Percentiles rank a stretch among this genome's conserved stretches.
Conservation (phyloP, 2,797 vertebrate species). For the Apogon hyalosoma region DNA sequence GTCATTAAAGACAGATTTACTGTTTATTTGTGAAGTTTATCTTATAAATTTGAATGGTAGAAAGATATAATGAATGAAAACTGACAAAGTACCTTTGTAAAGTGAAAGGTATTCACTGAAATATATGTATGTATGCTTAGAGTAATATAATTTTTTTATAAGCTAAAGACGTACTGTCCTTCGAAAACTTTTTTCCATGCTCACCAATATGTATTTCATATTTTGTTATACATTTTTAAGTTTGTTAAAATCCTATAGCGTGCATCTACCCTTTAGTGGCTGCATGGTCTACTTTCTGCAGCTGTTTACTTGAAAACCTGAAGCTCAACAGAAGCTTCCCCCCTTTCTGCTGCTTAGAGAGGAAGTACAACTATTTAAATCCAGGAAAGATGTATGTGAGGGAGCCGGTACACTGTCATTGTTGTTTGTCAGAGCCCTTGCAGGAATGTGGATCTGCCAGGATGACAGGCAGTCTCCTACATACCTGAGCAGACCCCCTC, state of each 20-base stretch:
- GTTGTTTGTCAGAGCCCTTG: constrained; percentile 81
- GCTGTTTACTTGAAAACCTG: constrained; percentile 56
- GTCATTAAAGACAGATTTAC: background rate
- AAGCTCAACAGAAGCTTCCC: constrained; percentile 37
- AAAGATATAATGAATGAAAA: background rate
- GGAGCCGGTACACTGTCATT: constrained; percentile 61
- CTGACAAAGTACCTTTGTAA: background rate
- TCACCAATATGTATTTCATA: constrained; percentile 4
- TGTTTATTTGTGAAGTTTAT: constrained; percentile 1
- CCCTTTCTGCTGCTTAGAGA: constrained; percentile 39
- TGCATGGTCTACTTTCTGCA: constrained; percentile 32
- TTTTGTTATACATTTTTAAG: constrained; percentile 36
- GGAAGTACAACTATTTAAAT: constrained; percentile 77
- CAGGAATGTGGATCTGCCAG: constrained; percentile 79
- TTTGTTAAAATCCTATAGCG: constrained; percentile 39
- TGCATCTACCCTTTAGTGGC: constrained; percentile 21
- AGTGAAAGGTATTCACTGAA: background rate
- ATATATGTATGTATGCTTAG: background rate
- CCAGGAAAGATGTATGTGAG: constrained; percentile 68
- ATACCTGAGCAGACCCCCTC: constrained; percentile 83
- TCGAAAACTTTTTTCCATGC: constrained; percentile 20
- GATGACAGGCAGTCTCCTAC: constrained; percentile 77
- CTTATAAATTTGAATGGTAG: constrained; percentile 2
- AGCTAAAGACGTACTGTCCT: constrained; percentile 26
- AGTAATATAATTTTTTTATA: constrained; percentile 21